Conservation (phyloP, 2,888 invertebrate genomes). For the Nomada flava region DNA sequence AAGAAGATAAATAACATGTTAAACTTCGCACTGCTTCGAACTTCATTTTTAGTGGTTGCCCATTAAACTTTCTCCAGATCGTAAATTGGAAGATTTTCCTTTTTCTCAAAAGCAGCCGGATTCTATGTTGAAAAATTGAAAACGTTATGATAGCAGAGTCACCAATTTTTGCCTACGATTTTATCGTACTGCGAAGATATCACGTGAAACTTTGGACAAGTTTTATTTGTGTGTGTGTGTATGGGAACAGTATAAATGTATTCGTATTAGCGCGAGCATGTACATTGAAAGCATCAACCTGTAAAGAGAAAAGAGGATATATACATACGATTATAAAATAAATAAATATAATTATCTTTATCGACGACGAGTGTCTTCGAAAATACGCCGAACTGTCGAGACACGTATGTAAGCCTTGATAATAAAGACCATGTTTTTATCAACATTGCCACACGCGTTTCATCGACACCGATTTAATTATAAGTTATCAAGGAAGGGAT, state of each 20-base stretch:
- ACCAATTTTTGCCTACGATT: neutral
- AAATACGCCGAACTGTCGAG: constrained; percentile 55
- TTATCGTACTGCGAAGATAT: neutral
- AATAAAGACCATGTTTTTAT: constrained; percentile 78
- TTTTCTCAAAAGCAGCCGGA: neutral
- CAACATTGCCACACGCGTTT: constrained; percentile 52
- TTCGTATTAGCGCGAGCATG: constrained; percentile 52
- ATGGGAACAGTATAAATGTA: constrained; percentile 46
- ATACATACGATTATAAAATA: constrained; percentile 34
- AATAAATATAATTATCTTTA: constrained; percentile 38
- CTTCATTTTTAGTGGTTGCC: neutral
- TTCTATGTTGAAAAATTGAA: neutral
- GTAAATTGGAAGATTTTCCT: neutral
- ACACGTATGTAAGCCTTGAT: constrained; percentile 74
- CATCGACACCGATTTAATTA: constrained; percentile 5
- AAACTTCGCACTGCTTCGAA: neutral
- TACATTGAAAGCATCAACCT: constrained; percentile 48
- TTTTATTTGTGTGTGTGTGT: constrained; percentile 36
- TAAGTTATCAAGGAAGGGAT: neutral
- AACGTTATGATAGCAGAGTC: neutral
- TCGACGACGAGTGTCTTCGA: constrained; percentile 47
- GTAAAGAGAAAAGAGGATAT: constrained; percentile 51
- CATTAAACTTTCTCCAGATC: neutral
- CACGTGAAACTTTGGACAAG: constrained; percentile 1
- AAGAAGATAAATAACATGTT: neutral